Evolutionary conservation across 2,888 invertebrate genomes (phyloP).

Genomic region (Glomeris marginata): DNA sequence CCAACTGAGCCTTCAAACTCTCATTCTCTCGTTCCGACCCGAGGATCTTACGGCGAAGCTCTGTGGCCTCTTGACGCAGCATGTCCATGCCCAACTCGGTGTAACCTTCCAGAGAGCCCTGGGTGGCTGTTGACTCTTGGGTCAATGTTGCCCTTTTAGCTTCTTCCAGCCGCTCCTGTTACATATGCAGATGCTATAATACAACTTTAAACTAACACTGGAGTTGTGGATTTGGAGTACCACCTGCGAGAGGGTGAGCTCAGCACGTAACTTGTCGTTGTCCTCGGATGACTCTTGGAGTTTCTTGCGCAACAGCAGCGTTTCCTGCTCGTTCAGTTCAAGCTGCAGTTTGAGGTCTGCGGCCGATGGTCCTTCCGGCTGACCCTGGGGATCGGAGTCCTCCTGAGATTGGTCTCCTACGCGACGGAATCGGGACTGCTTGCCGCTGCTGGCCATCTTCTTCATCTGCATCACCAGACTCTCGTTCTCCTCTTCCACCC

Average conservation of each 20-base stretch:
- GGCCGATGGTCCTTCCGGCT: slow-evolving; percentile 29
- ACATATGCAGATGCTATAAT: too few relatives aligned
- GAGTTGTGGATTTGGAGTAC: too few relatives aligned
- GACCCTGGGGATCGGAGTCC: not conserved
- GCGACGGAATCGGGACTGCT: slow-evolving; percentile 1
- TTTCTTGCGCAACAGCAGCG: slow-evolving; percentile 63
- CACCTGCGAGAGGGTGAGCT: slow-evolving; percentile 53
- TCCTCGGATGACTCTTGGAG: slow-evolving; percentile 70
- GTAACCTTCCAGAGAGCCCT: slow-evolving; percentile 31
- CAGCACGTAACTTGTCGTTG: slow-evolving; percentile 53
- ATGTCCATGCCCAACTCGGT: slow-evolving; percentile 46
- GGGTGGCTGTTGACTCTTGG: too few relatives aligned
- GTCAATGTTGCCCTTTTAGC: not conserved
- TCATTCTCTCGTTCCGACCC: slow-evolving; percentile 62
- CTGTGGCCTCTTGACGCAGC: slow-evolving; percentile 49
- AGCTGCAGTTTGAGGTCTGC: slow-evolving; percentile 68
- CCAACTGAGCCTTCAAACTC: slow-evolving; percentile 56
- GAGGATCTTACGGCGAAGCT: slow-evolving; percentile 55
- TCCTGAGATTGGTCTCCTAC: slow-evolving; percentile 1
- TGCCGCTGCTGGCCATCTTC: slow-evolving; percentile 62
- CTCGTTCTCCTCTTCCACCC: slow-evolving; percentile 95
- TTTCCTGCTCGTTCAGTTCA: slow-evolving; percentile 81
- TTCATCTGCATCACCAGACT: slow-evolving; percentile 86
- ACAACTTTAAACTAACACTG: too few relatives aligned
- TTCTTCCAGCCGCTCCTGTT: slow-evolving; percentile 1